Evolutionary conservation across 2,797 vertebrate species (phyloP).

Genomic region (Rhinichthys osculus): DNA sequence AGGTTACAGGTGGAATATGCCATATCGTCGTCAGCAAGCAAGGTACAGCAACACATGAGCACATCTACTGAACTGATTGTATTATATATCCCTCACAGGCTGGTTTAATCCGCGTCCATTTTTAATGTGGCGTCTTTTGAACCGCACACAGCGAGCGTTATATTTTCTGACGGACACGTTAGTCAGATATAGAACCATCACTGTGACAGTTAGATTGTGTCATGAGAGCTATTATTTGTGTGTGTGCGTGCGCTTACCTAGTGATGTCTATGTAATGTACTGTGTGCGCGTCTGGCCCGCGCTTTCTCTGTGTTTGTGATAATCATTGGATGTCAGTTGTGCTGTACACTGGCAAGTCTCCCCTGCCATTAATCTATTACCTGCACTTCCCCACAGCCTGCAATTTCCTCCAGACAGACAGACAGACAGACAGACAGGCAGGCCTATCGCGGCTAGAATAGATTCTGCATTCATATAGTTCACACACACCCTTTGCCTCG

Average conservation of each 20-base stretch:
- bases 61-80: neutral
- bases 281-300: slow-evolving; percentile 27
- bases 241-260: slow-evolving; percentile 12
- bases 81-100: neutral
- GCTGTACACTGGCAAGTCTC: slow-evolving; percentile 68
- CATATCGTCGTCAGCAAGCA: neutral
- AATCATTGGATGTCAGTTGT: slow-evolving; percentile 78
- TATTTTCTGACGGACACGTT: slow-evolving; percentile 12
- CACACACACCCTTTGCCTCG: slow-evolving; percentile 49
- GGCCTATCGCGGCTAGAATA: slow-evolving; percentile 53
- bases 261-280: slow-evolving; percentile 44
- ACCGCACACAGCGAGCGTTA: neutral
- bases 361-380: slow-evolving; percentile 83
- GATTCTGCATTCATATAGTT: slow-evolving; percentile 55
- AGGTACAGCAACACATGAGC: neutral
- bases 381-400: slow-evolving; percentile 73
- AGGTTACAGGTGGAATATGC: neutral
- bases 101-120: neutral
- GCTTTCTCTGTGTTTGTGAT: slow-evolving; percentile 71
- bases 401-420: slow-evolving; percentile 61
- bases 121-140: neutral
- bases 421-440: slow-evolving; percentile 43
- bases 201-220: slow-evolving; percentile 41
- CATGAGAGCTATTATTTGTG: slow-evolving; percentile 33
- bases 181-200: slow-evolving; percentile 48